Conservation (phyloP, 2,797 vertebrate species). For the Eidolon dupreanum region DNA sequence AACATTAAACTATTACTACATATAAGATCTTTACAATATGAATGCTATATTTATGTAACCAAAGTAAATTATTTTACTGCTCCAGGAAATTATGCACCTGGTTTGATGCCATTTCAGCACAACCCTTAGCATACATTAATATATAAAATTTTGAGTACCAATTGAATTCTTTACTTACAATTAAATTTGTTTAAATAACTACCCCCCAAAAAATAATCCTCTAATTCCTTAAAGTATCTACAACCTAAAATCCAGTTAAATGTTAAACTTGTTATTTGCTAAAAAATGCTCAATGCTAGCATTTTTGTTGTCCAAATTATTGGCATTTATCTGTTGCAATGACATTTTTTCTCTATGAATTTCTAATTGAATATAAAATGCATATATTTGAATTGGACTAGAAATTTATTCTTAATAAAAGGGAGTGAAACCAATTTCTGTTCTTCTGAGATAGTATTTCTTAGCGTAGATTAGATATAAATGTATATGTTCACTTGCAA, state of each 20-base stretch:
- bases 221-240: background rate
- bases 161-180: background rate
- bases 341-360: background rate
- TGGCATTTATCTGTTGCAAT: background rate
- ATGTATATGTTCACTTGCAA: background rate
- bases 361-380: slow-evolving; percentile 30
- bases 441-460: background rate
- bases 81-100: background rate
- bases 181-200: slow-evolving; percentile 3
- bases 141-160: background rate
- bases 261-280: background rate
- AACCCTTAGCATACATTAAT: background rate
- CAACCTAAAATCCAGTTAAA: background rate
- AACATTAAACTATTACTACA: background rate
- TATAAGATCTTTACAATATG: background rate
- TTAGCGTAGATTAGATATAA: background rate
- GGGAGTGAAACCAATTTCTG: background rate
- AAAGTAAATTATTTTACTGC: background rate
- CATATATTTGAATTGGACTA: background rate
- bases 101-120: background rate
- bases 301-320: slow-evolving; percentile 27
- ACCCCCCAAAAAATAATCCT: background rate
- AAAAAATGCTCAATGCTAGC: background rate
- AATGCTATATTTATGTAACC: background rate
- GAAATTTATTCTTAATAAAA: slow-evolving; percentile 30